A percentile compares a stretch with the other conserved stretches of the same genome.
These are phyloP conservation scores for Mesorhabditis spiculigera DNA, from an alignment of 2,888 invertebrate species.

Conservation along the genomic window DNA sequence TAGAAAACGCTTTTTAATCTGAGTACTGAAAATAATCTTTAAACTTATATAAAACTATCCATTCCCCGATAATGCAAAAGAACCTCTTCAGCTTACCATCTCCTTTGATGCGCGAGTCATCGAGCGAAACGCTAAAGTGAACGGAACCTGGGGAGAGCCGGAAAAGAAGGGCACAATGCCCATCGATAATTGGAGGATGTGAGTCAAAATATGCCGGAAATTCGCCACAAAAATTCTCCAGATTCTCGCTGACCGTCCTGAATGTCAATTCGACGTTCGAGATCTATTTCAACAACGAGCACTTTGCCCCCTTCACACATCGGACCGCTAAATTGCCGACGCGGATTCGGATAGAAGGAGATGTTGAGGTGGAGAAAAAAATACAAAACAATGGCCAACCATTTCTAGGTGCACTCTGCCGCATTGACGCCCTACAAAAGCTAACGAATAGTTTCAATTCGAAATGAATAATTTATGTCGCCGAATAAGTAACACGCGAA, in stretches of 20 bases:
- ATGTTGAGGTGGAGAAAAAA: not conserved
- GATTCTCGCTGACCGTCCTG: not conserved
- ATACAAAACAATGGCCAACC: too few relatives aligned
- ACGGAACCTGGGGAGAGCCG: not conserved
- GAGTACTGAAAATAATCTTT: not conserved
- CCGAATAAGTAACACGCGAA: too few relatives aligned
- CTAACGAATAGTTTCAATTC: too few relatives aligned
- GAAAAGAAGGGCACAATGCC: not conserved
- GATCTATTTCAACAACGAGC: conserved; percentile 1
- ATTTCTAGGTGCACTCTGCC: too few relatives aligned
- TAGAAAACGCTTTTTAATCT: not conserved
- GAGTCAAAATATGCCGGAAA: not conserved
- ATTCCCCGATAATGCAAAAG: not conserved
- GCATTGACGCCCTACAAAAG: too few relatives aligned
- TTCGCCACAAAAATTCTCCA: not conserved
- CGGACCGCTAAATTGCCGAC: not conserved
- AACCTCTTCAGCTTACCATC: not conserved
- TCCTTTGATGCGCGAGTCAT: not conserved
- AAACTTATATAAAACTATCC: too few relatives aligned
- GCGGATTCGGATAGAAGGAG: not conserved
- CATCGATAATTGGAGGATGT: conserved; percentile 2
- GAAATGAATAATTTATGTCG: too few relatives aligned
- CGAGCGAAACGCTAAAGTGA: conserved; percentile 3
- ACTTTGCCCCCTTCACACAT: not conserved
- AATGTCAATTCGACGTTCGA: not conserved